Evolutionary conservation across 2,888 invertebrate genomes (phyloP).

Genomic region (Orchesellides sinensis): DNA sequence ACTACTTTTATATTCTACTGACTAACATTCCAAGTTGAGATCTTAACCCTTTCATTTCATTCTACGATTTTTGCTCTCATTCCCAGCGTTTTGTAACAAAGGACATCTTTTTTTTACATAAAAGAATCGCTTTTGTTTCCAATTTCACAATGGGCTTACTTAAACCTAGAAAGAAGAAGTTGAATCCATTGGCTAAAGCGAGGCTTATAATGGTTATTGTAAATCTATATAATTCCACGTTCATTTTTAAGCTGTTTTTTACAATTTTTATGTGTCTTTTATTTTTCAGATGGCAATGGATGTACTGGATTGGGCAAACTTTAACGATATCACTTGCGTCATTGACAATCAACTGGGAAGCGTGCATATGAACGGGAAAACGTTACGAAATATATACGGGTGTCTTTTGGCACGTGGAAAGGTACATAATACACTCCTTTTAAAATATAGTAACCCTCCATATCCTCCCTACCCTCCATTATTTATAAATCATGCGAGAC

Average conservation of each 20-base stretch:
- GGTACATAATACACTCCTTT: constrained; percentile 54
- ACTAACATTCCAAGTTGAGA: no score
- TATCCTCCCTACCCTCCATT: no score
- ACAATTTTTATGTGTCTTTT: not conserved
- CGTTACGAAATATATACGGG: constrained; percentile 69
- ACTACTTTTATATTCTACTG: no score
- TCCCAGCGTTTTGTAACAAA: no score
- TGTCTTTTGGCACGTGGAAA: constrained; percentile 73
- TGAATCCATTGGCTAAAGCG: constrained; percentile 31
- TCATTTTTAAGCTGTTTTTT: no score
- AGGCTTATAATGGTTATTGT: constrained; percentile 24
- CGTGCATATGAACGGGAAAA: constrained; percentile 72
- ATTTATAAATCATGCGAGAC: no score
- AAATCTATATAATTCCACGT: not conserved
- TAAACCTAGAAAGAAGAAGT: constrained; percentile 11
- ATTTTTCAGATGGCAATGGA: constrained; percentile 88
- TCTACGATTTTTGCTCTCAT: no score
- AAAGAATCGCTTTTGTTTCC: not conserved
- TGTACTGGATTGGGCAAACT: constrained; percentile 90
- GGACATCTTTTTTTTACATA: no score
- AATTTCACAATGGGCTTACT: constrained; percentile 26
- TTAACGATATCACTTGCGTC: constrained; percentile 71
- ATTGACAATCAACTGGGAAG: constrained; percentile 71
- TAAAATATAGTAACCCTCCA: not conserved
- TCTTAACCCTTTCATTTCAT: no score